A percentile compares a stretch with the other conserved stretches of the same genome.
phyloP scores from a whole-genome alignment of 2,797 vertebrate genomes.

The Ateles fusciceps region DNA sequence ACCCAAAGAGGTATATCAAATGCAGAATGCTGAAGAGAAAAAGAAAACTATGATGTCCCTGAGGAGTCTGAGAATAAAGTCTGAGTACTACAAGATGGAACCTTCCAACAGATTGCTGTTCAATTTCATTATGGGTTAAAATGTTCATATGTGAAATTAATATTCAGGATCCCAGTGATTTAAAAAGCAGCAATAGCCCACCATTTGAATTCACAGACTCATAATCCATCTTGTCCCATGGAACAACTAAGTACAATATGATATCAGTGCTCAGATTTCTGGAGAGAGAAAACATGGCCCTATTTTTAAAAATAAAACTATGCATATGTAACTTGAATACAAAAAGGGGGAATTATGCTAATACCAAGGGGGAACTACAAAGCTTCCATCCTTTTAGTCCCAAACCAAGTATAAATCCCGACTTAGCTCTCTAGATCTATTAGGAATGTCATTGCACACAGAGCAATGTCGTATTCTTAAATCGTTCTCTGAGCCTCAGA shows the following conservation, averaged over 20 bases:
- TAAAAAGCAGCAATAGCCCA: slow-evolving; percentile 57
- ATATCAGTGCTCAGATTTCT: slow-evolving; percentile 65
- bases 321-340: slow-evolving; percentile 56
- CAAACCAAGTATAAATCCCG: slow-evolving; percentile 4
- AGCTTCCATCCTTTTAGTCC: slow-evolving; percentile 8
- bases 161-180: slow-evolving; percentile 64
- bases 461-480: not conserved
- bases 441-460: not conserved
- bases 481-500: not conserved
- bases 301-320: not conserved
- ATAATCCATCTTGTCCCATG: slow-evolving; percentile 61
- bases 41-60: slow-evolving; percentile 54
- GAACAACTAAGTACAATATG: slow-evolving; percentile 53
- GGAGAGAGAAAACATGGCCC: slow-evolving; percentile 30
- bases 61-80: slow-evolving; percentile 50
- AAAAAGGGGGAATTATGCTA: slow-evolving; percentile 37
- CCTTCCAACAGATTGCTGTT: slow-evolving; percentile 60
- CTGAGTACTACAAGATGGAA: slow-evolving; percentile 33
- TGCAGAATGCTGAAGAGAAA: slow-evolving; percentile 45
- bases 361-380: not conserved
- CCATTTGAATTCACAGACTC: slow-evolving; percentile 64
- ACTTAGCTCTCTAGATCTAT: slow-evolving; percentile 28
- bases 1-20: slow-evolving; percentile 57
- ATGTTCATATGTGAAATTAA: slow-evolving; percentile 71
- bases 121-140: slow-evolving; percentile 66